Evolutionary conservation across 2,888 invertebrate species (phyloP).

Genomic region (Coronaproctus castanopsis): DNA sequence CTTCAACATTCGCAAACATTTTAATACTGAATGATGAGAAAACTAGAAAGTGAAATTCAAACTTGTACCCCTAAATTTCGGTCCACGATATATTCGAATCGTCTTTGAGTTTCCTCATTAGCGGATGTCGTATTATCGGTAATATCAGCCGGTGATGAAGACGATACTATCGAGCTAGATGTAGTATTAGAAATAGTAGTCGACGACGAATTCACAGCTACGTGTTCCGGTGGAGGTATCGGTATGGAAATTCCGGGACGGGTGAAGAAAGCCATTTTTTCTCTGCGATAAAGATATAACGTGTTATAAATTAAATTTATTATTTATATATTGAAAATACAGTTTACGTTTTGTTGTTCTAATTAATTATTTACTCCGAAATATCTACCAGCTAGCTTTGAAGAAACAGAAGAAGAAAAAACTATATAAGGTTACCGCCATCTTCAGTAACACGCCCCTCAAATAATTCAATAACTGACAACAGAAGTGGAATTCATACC

Average conservation of each 20-base stretch:
- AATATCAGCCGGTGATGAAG: background rate
- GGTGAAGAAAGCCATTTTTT: slow-evolving; percentile 93
- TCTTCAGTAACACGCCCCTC: too few relatives aligned
- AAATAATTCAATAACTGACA: too few relatives aligned
- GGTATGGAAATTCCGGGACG: slow-evolving; percentile 56
- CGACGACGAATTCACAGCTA: slow-evolving; percentile 14
- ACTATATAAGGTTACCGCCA: too few relatives aligned
- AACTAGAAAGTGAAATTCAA: too few relatives aligned
- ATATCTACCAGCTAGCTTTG: too few relatives aligned
- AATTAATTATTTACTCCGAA: background rate
- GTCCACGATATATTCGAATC: slow-evolving; percentile 33
- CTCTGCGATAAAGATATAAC: slow-evolving; percentile 37
- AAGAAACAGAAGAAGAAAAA: too few relatives aligned
- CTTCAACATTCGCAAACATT: too few relatives aligned
- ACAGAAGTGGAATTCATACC: too few relatives aligned
- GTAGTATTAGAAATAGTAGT: slow-evolving; percentile 9
- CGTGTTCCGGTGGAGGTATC: slow-evolving; percentile 40
- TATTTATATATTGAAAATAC: background rate
- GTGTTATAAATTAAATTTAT: background rate
- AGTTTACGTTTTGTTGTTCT: background rate
- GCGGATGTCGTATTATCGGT: background rate
- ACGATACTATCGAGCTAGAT: background rate
- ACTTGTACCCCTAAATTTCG: slow-evolving; percentile 68
- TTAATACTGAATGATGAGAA: too few relatives aligned
- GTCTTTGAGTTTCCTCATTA: slow-evolving; percentile 53